Evolutionary conservation across 2,113 vertebrate genomes (phyloP), one percentile per base, ranked within the genome.

Genomic region (Thamnophis sirtalis): DNA sequence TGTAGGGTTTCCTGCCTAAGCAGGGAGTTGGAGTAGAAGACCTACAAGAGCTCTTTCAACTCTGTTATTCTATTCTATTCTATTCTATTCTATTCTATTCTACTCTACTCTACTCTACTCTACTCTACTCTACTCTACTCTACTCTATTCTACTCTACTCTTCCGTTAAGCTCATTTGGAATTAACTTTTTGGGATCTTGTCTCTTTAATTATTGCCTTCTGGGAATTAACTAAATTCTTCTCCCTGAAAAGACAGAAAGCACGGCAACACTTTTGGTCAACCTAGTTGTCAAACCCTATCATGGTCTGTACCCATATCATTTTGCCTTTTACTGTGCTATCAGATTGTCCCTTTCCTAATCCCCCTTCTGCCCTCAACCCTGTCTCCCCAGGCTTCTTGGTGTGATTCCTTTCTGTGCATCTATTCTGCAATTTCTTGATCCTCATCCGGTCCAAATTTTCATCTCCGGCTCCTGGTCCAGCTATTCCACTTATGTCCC

Each of bases 401-500:
- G 43, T 86, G 51, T 26, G 56, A 38, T 15, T 43, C 24, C 38
- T 88, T 53, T 33, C 49, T 87, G 54, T 22, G 68, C 68, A 84
- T 89, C 73, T 54, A 56, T 56, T 50, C n/a, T 38, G 55, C 54
- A n/a, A 89, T 58, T 89, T 85, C 55, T 80, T 92, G 73, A 60
- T 86, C 33, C 49, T 53, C 80, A 89, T 92, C 91, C 91, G 88
- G 91, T 92, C 91, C 91, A 89, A 89, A 89, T 33, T 86, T 89
- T 80, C 86, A 54, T 89, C 80, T 50, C 91, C 63, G 91, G 91
- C 91, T 92, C 33, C 49, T 48, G 87, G 91, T 86, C 88, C 80
- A 92, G 91, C 53, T 92, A 92, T 92, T 92, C 55, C 28, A 84
- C 55, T 89, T 92, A 92, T 92, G 88, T 89, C 91, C 88, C 88